These are phyloP conservation scores for Sinocyclocheilus grahami DNA, from an alignment of 2,113 vertebrate species.

Conservation along the genomic window DNA sequence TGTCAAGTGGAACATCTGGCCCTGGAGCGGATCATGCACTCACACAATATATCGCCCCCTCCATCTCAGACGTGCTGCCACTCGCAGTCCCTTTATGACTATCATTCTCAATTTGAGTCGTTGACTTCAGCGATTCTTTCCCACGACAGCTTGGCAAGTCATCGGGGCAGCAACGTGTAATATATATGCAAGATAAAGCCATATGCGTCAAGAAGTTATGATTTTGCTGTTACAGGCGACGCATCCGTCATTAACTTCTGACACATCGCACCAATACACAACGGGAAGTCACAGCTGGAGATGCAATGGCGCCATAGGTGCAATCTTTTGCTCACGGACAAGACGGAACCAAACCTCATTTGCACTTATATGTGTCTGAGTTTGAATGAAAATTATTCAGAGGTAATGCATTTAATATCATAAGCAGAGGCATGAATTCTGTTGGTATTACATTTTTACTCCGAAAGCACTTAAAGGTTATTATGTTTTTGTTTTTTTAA, in stretches of 20 bases:
- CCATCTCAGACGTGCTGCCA: background rate
- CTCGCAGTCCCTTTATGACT: background rate
- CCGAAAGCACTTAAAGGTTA: slow-evolving; percentile 51
- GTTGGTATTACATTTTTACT: slow-evolving; percentile 12
- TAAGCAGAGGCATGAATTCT: slow-evolving; percentile 14
- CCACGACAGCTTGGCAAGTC: slow-evolving; percentile 19
- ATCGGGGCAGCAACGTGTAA: background rate
- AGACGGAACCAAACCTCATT: background rate
- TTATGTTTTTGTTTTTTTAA: slow-evolving; percentile 38
- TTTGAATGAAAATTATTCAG: slow-evolving; percentile 18
- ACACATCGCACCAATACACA: background rate
- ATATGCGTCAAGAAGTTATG: slow-evolving; percentile 8
- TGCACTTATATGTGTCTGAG: background rate
- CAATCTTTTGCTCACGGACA: background rate
- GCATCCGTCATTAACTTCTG: slow-evolving; percentile 1
- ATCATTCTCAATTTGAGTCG: slow-evolving; percentile 24
- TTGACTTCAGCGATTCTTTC: slow-evolving; percentile 7
- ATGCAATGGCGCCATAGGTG: background rate
- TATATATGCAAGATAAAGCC: background rate
- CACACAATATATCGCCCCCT: slow-evolving; percentile 31
- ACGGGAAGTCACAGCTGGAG: slow-evolving; percentile 15
- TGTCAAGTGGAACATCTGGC: slow-evolving; percentile 65
- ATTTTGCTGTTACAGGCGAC: background rate
- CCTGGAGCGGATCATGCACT: slow-evolving; percentile 39
- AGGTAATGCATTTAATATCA: slow-evolving; percentile 27